Evolutionary conservation across 1,140 invertebrate genomes (phyloP).

Genomic region (Eulimnadia texana): DNA sequence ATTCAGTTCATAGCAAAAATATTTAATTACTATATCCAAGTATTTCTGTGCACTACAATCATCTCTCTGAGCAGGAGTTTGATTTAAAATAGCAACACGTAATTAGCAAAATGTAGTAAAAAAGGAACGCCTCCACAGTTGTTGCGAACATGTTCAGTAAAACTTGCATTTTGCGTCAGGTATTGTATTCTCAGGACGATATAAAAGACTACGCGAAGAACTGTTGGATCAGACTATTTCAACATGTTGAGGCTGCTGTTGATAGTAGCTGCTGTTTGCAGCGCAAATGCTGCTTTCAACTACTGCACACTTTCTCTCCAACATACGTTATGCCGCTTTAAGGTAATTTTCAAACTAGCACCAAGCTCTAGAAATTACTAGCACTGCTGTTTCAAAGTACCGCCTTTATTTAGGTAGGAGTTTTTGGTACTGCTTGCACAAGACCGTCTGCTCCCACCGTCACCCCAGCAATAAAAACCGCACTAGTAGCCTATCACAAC

Average conservation of each 20-base stretch:
- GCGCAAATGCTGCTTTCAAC: background rate
- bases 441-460: background rate
- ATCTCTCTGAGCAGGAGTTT: too few relatives aligned
- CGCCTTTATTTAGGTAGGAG: background rate
- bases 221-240: too few relatives aligned
- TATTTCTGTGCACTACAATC: too few relatives aligned
- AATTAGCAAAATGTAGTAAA: too few relatives aligned
- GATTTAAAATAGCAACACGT: too few relatives aligned
- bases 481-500: slow-evolving; percentile 9
- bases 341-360: background rate
- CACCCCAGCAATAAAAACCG: background rate
- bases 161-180: too few relatives aligned
- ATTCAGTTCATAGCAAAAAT: too few relatives aligned
- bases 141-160: too few relatives aligned
- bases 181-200: too few relatives aligned
- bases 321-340: background rate
- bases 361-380: background rate
- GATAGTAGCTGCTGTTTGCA: background rate
- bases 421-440: background rate
- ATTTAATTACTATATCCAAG: too few relatives aligned
- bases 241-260: background rate
- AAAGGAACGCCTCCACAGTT: too few relatives aligned
- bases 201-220: too few relatives aligned
- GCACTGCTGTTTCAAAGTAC: background rate
- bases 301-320: background rate